Base-by-base conservation (phyloP, 2,113 vertebrate genomes). In the Nannobrachium achirus region DNA sequence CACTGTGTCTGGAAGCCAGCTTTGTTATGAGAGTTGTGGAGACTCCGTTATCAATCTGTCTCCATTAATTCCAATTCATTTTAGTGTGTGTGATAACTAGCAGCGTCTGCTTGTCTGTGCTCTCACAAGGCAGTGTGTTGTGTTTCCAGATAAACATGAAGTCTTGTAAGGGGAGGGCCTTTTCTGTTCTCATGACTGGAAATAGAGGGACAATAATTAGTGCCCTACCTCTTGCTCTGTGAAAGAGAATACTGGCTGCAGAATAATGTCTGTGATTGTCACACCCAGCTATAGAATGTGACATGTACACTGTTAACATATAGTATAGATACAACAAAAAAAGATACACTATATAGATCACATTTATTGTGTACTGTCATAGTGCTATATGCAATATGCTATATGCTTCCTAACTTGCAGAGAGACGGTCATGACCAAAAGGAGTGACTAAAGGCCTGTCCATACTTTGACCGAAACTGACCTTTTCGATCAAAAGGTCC, bases 11-110 rank as follows among this genome's bases (percentile, higher is more conserved):
- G 76, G 76, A 33, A 58, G 50, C 80, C 46, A 63, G 49, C 73
- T 88, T 83, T 92, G 88, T 92, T 92, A 82, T 92, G 88, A 76
- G 82, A 90, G 78, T 62, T 63, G 69, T 75, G 84, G 88, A 87
- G 90, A 88, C 89, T 73, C 58, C 55, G 63, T 90, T 92, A 92
- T 92, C 91, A 62, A 77, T 62, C 65, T 62, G 85, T 67, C 85
- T 86, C 87, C 86, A 85, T 91, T 92, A 80, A 88, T 86, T 91
- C 85, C 74, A 84, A 83, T 90, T 90, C 79, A 86, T 90, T 91
- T 92, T 83, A 82, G 71, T 73, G 25, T 49, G 69, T 57, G 64
- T 83, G 93, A 94, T 93, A 92, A 90, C 80, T 82, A 65, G 51
- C 76, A 91, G 91, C 88, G 88, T 90, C 91, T 84, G 74, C 58